phyloP scores from a whole-genome alignment of 2,888 invertebrate genomes.

The Xestoiulus laeticollis region DNA sequence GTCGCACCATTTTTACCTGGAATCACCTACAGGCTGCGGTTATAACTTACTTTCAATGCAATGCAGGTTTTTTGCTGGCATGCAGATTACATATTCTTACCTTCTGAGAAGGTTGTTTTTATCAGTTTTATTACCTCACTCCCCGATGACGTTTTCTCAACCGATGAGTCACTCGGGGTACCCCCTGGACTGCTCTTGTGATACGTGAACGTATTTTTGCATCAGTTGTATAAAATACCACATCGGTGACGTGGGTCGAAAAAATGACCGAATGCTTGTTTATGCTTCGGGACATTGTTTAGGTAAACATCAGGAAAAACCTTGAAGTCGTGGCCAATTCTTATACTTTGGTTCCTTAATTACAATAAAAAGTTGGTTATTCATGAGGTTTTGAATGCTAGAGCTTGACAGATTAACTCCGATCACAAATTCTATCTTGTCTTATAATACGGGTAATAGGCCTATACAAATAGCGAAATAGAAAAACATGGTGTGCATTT shows the following conservation, averaged over 20 bases:
- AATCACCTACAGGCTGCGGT: background rate
- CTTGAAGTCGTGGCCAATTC: too few relatives aligned
- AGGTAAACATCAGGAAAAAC: too few relatives aligned
- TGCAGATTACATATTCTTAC: constrained; percentile 9
- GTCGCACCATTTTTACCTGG: background rate
- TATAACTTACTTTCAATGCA: background rate
- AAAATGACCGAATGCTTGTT: background rate
- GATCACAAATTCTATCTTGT: too few relatives aligned
- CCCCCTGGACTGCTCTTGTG: background rate
- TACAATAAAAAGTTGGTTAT: too few relatives aligned
- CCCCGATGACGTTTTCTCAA: background rate
- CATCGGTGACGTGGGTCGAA: background rate
- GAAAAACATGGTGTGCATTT: too few relatives aligned
- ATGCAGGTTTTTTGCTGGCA: background rate
- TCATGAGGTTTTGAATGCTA: too few relatives aligned
- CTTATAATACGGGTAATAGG: too few relatives aligned
- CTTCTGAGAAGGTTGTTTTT: background rate
- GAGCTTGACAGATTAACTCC: too few relatives aligned
- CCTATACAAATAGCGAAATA: too few relatives aligned
- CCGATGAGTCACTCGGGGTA: background rate
- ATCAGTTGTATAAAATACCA: background rate
- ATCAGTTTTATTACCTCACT: background rate
- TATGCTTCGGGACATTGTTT: too few relatives aligned
- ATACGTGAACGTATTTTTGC: background rate
- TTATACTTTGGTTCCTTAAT: too few relatives aligned